Conservation (phyloP, 1,140 invertebrate genomes). For the Schmidtea mediterranea region DNA sequence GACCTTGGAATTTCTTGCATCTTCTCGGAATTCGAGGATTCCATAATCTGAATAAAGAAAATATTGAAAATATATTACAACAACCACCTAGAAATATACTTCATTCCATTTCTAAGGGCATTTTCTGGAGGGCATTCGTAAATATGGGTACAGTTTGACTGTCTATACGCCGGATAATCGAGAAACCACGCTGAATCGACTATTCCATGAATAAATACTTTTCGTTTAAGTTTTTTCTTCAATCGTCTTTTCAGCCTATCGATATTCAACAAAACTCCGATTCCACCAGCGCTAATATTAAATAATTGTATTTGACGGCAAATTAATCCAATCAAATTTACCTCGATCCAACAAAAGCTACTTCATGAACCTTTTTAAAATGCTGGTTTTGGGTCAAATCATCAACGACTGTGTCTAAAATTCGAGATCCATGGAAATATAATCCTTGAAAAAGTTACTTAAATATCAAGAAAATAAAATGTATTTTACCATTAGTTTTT, state of each 20-base stretch:
- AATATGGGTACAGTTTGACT: too few species aligned
- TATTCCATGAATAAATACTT: background rate
- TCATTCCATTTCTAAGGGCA: too few species aligned
- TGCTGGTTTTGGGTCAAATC: background rate
- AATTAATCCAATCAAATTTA: background rate
- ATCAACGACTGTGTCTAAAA: background rate
- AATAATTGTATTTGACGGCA: too few species aligned
- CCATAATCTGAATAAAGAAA: too few species aligned
- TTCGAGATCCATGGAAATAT: conserved; percentile 4
- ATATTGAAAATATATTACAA: too few species aligned
- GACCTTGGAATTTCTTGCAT: too few species aligned
- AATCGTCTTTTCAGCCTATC: background rate
- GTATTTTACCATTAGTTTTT: background rate
- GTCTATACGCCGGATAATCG: background rate
- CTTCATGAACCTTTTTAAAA: background rate
- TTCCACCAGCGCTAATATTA: conserved; percentile 1
- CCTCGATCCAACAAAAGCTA: background rate
- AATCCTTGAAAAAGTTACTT: background rate
- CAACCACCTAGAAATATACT: too few species aligned
- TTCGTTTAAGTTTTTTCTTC: background rate
- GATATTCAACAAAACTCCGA: conserved; percentile 1
- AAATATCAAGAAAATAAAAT: background rate
- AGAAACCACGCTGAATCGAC: conserved; percentile 3
- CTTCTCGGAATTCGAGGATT: too few species aligned
- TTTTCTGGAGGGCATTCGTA: too few species aligned